Percentiles rank a stretch among this genome's conserved stretches.
These are phyloP conservation scores for Melanerpes formicivorus DNA, from an alignment of 2,113 vertebrate genomes.

Conservation along the genomic window DNA sequence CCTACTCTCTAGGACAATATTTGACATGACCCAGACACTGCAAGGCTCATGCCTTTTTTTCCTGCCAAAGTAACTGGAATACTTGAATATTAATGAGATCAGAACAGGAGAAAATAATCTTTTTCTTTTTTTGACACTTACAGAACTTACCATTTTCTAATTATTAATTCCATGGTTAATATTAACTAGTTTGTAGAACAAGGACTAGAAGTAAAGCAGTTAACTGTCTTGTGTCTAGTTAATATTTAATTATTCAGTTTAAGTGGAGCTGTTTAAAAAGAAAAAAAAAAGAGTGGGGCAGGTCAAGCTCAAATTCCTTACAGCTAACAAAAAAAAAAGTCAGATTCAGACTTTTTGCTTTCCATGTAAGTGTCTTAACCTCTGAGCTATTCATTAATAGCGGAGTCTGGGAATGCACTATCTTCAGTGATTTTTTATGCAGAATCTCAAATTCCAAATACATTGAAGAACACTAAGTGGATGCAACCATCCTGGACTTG, in stretches of 20 bases:
- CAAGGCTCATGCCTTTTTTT: neutral
- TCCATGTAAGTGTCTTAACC: neutral
- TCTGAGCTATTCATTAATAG: neutral
- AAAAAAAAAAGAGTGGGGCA: rapidly evolving
- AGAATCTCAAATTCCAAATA: neutral
- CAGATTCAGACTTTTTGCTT: neutral
- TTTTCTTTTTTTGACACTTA: neutral
- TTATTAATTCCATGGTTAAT: neutral
- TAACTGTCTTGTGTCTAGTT: neutral
- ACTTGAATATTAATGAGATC: neutral
- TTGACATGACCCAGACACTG: neutral
- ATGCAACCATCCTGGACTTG: neutral
- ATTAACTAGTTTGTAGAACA: neutral
- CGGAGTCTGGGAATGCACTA: neutral
- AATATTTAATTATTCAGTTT: neutral
- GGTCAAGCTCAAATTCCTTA: neutral
- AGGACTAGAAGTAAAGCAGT: neutral
- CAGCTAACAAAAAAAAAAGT: neutral
- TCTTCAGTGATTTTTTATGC: neutral
- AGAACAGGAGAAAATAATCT: neutral
- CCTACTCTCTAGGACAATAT: neutral
- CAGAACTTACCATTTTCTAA: neutral
- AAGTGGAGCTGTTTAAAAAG: neutral
- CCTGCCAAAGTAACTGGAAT: neutral
- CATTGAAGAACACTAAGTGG: neutral